Evolutionary conservation across 2,888 invertebrate species (phyloP).

Genomic region (Sylvicola fuscatus): DNA sequence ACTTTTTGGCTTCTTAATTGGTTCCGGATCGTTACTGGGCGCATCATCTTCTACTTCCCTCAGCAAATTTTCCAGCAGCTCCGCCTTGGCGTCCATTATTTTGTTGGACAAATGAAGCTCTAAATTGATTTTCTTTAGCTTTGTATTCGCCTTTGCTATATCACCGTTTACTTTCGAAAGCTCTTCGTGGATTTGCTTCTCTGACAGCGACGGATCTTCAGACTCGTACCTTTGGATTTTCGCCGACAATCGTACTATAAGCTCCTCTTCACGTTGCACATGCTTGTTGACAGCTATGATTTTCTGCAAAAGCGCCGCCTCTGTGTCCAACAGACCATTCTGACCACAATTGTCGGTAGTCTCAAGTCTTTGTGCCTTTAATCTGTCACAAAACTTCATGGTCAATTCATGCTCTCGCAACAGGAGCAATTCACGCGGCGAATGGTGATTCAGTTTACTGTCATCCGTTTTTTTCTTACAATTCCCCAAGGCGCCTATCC

Average conservation of each 20-base stretch:
- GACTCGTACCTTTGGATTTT: conserved; percentile 38
- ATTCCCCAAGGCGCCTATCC: too few relatives aligned
- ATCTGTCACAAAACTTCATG: conserved; percentile 21
- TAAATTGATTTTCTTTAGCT: conserved; percentile 31
- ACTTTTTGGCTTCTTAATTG: neutral
- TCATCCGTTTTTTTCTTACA: too few relatives aligned
- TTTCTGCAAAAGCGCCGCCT: conserved; percentile 45
- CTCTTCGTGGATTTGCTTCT: conserved; percentile 27
- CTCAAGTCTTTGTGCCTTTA: conserved; percentile 1
- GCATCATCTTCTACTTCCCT: conserved; percentile 28
- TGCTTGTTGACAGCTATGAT: conserved; percentile 51
- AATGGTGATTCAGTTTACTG: conserved; percentile 8
- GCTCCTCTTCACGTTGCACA: conserved; percentile 51
- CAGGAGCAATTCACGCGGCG: conserved; percentile 30
- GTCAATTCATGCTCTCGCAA: conserved; percentile 34
- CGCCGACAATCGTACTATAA: conserved; percentile 42
- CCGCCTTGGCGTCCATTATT: conserved; percentile 31
- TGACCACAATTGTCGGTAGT: conserved; percentile 15
- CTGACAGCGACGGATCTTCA: conserved; percentile 21
- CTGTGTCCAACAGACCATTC: conserved; percentile 10
- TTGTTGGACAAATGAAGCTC: conserved; percentile 30
- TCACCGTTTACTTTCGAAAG: conserved; percentile 32
- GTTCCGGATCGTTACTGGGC: conserved; percentile 22
- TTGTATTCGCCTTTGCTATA: conserved; percentile 27
- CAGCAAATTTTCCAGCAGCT: conserved; percentile 31